Evolutionary conservation across 2,797 vertebrate genomes (phyloP).

Genomic region (Anomalospiza imberbis): DNA sequence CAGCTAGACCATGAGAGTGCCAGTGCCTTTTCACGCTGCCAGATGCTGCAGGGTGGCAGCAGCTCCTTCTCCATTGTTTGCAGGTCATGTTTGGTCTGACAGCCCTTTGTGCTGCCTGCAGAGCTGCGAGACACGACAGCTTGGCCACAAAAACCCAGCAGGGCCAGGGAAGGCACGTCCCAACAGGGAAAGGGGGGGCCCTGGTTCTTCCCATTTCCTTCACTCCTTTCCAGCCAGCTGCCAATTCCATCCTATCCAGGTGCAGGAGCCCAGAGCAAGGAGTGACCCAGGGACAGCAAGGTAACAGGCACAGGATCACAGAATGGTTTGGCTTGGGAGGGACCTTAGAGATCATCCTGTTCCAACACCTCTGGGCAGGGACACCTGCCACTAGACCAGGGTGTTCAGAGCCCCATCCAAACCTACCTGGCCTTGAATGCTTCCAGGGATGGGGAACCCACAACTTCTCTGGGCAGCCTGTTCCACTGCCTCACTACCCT

Average conservation of each 20-base stretch:
- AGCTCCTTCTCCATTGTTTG: not conserved
- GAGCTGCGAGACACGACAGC: not conserved
- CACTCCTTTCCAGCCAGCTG: not conserved
- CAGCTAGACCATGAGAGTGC: not conserved
- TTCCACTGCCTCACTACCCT: too few species aligned
- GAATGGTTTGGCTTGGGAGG: not conserved
- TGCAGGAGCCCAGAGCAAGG: not conserved
- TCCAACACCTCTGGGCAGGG: not conserved
- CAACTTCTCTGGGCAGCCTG: not conserved
- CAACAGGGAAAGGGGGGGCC: fast-evolving
- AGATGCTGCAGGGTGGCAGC: not conserved
- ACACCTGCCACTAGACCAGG: not conserved
- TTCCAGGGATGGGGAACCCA: not conserved
- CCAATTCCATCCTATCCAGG: fast-evolving
- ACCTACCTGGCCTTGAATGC: not conserved
- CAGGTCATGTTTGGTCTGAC: not conserved
- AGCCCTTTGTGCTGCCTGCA: not conserved
- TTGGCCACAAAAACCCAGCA: not conserved
- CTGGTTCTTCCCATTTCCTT: not conserved
- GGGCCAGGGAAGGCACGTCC: fast-evolving
- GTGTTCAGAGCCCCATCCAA: not conserved
- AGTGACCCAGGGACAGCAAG: not conserved
- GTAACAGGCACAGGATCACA: not conserved
- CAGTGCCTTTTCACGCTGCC: fast-evolving
- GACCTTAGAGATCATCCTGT: not conserved